These are phyloP conservation scores for Canis aureus DNA, from an alignment of 2,113 vertebrate genomes.

Conservation along the genomic window DNA sequence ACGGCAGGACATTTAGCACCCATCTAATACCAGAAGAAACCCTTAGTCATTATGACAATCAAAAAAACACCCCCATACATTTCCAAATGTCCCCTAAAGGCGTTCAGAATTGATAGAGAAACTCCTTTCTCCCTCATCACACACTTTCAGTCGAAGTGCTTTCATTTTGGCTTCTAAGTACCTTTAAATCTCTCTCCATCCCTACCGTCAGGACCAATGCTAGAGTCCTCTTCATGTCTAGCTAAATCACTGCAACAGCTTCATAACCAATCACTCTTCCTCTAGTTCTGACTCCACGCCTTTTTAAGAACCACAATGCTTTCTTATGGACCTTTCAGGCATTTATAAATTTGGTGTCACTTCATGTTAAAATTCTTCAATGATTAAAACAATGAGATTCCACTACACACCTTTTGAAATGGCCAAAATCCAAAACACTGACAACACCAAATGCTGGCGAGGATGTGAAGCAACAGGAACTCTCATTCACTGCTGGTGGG, in stretches of 20 bases:
- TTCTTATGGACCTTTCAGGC: not conserved
- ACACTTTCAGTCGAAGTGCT: not conserved
- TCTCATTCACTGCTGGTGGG: slow-evolving; percentile 29
- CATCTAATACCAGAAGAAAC: not conserved
- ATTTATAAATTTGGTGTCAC: not conserved
- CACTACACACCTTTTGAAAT: slow-evolving; percentile 27
- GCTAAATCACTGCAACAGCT: not conserved
- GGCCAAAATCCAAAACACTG: slow-evolving; percentile 34
- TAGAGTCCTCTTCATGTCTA: not conserved
- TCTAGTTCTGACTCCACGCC: not conserved
- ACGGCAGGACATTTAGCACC: not conserved
- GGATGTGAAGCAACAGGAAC: slow-evolving; percentile 32
- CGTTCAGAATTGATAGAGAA: not conserved
- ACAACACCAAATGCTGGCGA: not conserved
- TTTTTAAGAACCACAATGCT: slow-evolving; percentile 3
- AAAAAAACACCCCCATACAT: not conserved
- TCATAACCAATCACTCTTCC: not conserved
- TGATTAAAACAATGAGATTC: slow-evolving; percentile 49
- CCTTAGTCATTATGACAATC: not conserved
- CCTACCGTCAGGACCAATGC: not conserved
- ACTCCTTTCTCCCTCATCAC: not conserved
- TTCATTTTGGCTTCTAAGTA: slow-evolving; percentile 9
- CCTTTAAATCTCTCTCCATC: not conserved
- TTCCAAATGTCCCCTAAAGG: not conserved
- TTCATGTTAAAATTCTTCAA: slow-evolving; percentile 26